Percentiles rank a stretch among this genome's conserved stretches.
These are phyloP conservation scores for Saguinus imperator DNA, from an alignment of 2,113 vertebrate species.

Conservation along the genomic window DNA sequence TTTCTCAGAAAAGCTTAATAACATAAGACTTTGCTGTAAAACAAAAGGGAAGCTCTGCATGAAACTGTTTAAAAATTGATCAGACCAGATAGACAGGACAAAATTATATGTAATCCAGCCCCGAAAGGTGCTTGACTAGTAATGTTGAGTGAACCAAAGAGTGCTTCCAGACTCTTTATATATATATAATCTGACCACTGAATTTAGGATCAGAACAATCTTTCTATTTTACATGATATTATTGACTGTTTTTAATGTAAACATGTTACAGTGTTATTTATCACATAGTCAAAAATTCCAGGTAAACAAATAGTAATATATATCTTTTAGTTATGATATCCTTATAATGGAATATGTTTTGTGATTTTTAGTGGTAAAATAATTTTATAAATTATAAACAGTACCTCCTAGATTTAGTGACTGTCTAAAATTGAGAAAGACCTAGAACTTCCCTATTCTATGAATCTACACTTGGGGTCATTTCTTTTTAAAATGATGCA, in stretches of 20 bases:
- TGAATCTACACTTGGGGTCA: background rate
- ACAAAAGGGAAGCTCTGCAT: conserved; percentile 16
- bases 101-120: background rate
- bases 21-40: background rate
- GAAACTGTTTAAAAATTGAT: conserved; percentile 27
- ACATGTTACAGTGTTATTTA: background rate
- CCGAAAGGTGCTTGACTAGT: background rate
- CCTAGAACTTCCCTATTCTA: background rate
- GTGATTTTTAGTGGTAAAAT: conserved; percentile 11
- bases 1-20: conserved; percentile 39
- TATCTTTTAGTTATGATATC: background rate
- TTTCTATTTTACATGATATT: background rate
- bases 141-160: background rate
- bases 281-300: background rate
- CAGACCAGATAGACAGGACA: conserved; percentile 3
- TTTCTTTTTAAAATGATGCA: background rate
- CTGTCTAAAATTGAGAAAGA: background rate
- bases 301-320: background rate
- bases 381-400: conserved; percentile 23
- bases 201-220: conserved; percentile 7
- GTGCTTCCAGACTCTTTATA: background rate
- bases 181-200: background rate
- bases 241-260: conserved; percentile 11
- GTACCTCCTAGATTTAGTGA: background rate
- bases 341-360: background rate